Conservation (phyloP, 1,140 invertebrate genomes). For the Pogonomyrmex californicus region DNA sequence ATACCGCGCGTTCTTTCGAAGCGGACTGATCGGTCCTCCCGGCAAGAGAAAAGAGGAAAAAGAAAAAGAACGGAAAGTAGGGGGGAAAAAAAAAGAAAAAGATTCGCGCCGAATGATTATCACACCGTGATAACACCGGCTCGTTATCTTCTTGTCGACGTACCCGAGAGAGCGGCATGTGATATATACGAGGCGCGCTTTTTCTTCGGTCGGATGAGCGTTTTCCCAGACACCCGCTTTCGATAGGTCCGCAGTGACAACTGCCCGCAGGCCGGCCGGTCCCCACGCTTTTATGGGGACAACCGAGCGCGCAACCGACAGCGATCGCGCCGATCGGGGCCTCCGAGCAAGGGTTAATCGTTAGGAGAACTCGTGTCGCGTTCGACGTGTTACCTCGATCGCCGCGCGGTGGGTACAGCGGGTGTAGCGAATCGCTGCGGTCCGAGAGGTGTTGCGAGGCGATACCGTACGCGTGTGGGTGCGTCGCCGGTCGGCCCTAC, state of each 20-base stretch:
- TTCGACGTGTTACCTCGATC: conserved; percentile 74
- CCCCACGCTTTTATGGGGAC: conserved; percentile 80
- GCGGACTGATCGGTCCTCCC: neutral
- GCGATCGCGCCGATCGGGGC: neutral
- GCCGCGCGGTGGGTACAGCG: conserved; percentile 77
- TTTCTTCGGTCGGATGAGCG: neutral
- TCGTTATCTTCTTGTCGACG: conserved; percentile 59
- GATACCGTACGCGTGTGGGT: conserved; percentile 75
- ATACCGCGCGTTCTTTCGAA: conserved; percentile 1
- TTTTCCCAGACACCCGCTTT: neutral
- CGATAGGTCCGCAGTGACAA: conserved; percentile 77
- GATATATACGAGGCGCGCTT: too few relatives aligned
- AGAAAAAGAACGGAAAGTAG: too few relatives aligned
- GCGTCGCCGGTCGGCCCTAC: conserved; percentile 66
- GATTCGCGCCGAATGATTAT: conserved; percentile 12
- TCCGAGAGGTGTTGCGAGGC: conserved; percentile 74
- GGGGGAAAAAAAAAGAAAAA: too few relatives aligned
- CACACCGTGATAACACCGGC: neutral
- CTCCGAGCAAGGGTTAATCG: conserved; percentile 70
- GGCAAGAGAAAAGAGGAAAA: too few relatives aligned
- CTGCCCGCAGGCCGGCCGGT: conserved; percentile 79
- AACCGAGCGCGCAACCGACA: conserved; percentile 66
- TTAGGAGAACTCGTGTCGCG: conserved; percentile 64
- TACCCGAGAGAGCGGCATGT: conserved; percentile 11
- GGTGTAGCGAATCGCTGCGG: conserved; percentile 78